These are phyloP conservation scores for Tragopan temminckii DNA, from an alignment of 2,797 vertebrate genomes.

Conservation along the genomic window DNA sequence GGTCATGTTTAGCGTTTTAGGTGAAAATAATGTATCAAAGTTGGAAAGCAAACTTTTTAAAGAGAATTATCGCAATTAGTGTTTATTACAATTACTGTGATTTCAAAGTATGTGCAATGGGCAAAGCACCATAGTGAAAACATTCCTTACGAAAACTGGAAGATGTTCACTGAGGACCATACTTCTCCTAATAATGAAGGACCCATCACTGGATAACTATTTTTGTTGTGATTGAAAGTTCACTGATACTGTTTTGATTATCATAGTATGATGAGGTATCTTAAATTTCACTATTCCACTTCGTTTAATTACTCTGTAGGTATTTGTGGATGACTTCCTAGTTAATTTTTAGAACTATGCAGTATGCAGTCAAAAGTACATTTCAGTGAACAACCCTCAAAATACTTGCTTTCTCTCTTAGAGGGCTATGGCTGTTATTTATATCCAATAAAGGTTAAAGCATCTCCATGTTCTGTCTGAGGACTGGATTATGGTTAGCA, in stretches of 20 bases:
- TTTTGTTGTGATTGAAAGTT: not conserved
- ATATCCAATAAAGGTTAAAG: not conserved
- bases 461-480: not conserved
- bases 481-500: not conserved
- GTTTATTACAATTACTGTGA: not conserved
- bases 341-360: not conserved
- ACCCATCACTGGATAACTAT: not conserved
- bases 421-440: not conserved
- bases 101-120: not conserved
- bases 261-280: not conserved
- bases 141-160: not conserved
- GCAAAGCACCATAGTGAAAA: not conserved
- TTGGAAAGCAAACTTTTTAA: not conserved
- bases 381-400: not conserved
- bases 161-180: not conserved
- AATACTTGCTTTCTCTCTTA: not conserved
- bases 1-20: not conserved
- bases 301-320: not conserved
- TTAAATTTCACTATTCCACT: not conserved
- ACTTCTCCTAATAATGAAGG: not conserved
- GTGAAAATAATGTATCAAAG: not conserved
- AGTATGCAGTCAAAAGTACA: not conserved
- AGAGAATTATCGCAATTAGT: not conserved
- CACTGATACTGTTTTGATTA: not conserved
- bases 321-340: not conserved